Evolutionary conservation across 2,888 invertebrate species (phyloP), one percentile per base, ranked within the genome.

Genomic region (Andricus curvator): DNA sequence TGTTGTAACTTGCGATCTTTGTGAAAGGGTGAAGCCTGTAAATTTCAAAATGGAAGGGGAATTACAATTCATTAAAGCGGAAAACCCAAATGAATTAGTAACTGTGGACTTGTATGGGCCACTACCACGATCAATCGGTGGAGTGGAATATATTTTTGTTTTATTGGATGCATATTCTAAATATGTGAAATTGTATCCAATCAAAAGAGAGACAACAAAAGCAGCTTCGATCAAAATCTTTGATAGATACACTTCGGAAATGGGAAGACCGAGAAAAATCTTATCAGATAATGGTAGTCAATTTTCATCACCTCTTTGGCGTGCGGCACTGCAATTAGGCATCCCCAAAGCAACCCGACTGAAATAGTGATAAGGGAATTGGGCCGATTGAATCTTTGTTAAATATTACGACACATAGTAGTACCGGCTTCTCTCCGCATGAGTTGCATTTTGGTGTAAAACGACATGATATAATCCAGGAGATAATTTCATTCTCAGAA

Each of bases 281-380:
- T 81, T 25, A 81, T 66, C 78, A 1, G 81, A 78, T 29, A 66
- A 81, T 60, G 78, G 78, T 20, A 78, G 78, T 13, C 81, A 87
- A 78, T 85, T 88, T 68, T 83, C 84, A 4, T 82, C 81, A 20
- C 79, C 64, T 66, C 76, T 68, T 37, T 88, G 85, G 85, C 62
- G 62, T 67, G 56, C 76, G 8, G 41, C 37, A 64, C 13, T 81
- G 11, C 25, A 56, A 64, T 81, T 17, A 56, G 83, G 5, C 85
- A 85, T 79, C 86, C 87, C 0, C 84, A 82, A 13, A 84, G 82
- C 0, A 88, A 87, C 74, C 83, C 84, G 0, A 67, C 79, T 1
- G 87, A 87, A 74, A n/a, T 86, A 37, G 80, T 79, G 3, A 87
- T 86, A 83, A 41, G 85, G 17, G 87, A 87, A 66, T 44, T 81